Conservation (phyloP, 2,113 vertebrate species). For the Athene cunicularia region DNA sequence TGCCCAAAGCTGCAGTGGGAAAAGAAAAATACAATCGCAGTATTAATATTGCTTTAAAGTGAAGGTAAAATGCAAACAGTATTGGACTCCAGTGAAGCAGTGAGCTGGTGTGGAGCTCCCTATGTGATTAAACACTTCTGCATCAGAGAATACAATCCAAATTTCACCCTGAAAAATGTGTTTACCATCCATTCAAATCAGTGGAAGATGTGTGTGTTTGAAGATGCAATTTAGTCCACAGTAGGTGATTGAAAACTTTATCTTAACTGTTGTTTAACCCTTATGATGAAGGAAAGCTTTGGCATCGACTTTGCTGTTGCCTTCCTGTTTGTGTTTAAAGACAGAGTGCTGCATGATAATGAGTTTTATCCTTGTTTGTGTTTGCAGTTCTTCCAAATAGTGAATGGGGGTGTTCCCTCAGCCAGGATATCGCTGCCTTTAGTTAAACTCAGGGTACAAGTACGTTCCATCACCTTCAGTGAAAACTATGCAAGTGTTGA, state of each 20-base stretch:
- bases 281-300: slow-evolving; percentile 10
- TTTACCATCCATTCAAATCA: neutral
- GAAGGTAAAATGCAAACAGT: neutral
- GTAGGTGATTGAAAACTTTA: neutral
- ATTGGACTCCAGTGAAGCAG: neutral
- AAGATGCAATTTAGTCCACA: neutral
- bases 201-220: neutral
- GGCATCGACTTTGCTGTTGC: neutral
- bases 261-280: slow-evolving; percentile 9
- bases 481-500: neutral
- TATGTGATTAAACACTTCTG: neutral
- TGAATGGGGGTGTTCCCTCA: neutral
- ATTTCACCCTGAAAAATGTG: slow-evolving; percentile 27
- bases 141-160: slow-evolving; percentile 17
- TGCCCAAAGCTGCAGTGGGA: slow-evolving; percentile 22
- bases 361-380: neutral
- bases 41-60: slow-evolving; percentile 43
- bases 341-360: neutral
- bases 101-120: neutral
- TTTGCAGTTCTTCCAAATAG: neutral
- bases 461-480: neutral
- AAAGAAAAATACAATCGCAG: neutral
- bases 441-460: neutral
- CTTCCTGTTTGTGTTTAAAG: neutral
- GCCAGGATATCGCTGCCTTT: neutral